Base-by-base conservation (phyloP, 2,797 vertebrate species). In the Malurus splendens region DNA sequence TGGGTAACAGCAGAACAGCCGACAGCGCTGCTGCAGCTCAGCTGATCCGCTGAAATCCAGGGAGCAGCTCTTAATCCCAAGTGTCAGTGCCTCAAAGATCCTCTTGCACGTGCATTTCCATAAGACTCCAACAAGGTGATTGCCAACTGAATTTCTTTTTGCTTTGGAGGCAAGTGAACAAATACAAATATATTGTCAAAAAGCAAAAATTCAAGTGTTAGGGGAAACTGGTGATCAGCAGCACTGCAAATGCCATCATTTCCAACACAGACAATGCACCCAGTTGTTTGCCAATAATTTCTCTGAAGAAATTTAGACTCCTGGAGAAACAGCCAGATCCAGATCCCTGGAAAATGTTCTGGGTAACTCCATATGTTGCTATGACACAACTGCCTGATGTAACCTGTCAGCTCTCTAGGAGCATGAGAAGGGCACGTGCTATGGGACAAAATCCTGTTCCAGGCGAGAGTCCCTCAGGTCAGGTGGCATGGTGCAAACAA, bases 401-500 rank as follows among this genome's bases (percentile, higher is more conserved):
- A 32, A 88, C 44, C 47, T 68, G 51, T 44, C 65, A 56, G 56
- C 36, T 84, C 7, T 1, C 28, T 19, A 47, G 36, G 48, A 72
- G 22, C 8, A 6, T 0, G 4, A 57, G 47, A 67, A 60, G 10
- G 76, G 5, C 23, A 41, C 0, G 0, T 28, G 30, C 20, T 36
- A 14, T 0, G 3, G 65, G 64, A 62, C 60, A 79, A 32, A 84
- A n/a, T 8, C 1, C 48, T 66, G 72, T 42, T 73, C 72, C 3
- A 3, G 28, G 52, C 41, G 50, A 36, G 10, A 55, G 41, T 59
- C 60, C 82, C 70, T 62, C 70, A 44, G 20, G 70, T 85, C 73
- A 89, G 41, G 42, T 75, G 61, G 14, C 27, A 51, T 38, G 25
- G 23, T 47, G 12, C 6, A 33, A 82, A 65, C 70, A 87, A 86